These are phyloP conservation scores for Variabilichromis moorii DNA, from an alignment of 2,113 vertebrate species.

Conservation along the genomic window DNA sequence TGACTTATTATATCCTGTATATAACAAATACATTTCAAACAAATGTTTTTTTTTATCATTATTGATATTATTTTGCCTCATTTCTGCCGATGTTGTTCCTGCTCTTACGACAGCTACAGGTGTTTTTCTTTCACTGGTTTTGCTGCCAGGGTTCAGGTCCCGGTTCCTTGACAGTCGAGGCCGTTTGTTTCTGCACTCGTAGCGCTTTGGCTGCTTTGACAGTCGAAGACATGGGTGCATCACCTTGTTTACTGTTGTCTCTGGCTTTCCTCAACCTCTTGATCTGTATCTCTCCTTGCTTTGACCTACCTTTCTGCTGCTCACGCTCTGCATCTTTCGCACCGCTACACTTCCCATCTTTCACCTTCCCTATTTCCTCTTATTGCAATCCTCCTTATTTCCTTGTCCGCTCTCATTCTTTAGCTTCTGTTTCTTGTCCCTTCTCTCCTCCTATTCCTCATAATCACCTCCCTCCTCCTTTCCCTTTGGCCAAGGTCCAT, in stretches of 20 bases:
- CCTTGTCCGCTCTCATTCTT: not conserved
- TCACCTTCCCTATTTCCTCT: not conserved
- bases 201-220: not conserved
- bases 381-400: not conserved
- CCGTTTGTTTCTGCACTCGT: not conserved
- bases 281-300: not conserved
- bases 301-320: not conserved
- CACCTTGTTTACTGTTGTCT: not conserved
- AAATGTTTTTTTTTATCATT: not conserved
- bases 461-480: not conserved
- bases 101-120: not conserved
- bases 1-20: not conserved
- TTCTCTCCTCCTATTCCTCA: not conserved
- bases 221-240: not conserved
- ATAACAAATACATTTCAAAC: not conserved
- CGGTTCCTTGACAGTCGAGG: not conserved
- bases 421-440: not conserved
- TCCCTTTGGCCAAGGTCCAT: conserved; percentile 24
- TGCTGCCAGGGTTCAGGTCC: not conserved
- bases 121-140: not conserved
- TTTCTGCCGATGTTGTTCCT: not conserved
- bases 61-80: not conserved
- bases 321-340: not conserved
- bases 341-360: not conserved
- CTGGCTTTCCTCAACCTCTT: not conserved